phyloP scores from a whole-genome alignment of 1,140 invertebrate genomes.

The Apis dorsata region DNA sequence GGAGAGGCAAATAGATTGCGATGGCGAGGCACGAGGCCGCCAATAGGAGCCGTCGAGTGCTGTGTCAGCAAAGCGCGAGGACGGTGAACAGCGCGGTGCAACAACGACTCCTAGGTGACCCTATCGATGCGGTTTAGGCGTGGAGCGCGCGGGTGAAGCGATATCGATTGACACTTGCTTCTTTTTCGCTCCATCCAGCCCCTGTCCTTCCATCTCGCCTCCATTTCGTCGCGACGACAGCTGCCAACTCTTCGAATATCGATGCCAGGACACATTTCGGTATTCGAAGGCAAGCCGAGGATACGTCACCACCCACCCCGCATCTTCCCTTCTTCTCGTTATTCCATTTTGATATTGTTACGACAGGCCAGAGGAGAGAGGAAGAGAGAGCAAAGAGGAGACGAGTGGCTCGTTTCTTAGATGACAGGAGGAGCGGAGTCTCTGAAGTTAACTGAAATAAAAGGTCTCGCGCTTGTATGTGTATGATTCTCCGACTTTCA shows the following conservation, averaged over 20 bases:
- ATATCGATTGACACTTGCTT: conserved; percentile 41
- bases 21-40: conserved; percentile 1
- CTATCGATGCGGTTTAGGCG: conserved; percentile 26
- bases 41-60: conserved; percentile 36
- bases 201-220: background rate
- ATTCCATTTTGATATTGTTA: conserved; percentile 11
- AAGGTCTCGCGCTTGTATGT: background rate
- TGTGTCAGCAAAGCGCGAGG: conserved; percentile 43
- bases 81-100: conserved; percentile 34
- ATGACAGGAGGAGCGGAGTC: background rate
- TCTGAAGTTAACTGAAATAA: background rate
- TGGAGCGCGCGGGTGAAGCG: background rate
- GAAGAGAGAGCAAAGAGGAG: background rate
- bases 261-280: conserved; percentile 34
- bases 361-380: background rate
- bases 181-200: background rate
- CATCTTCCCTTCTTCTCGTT: background rate
- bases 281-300: background rate
- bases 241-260: conserved; percentile 44
- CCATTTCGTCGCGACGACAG: conserved; percentile 36
- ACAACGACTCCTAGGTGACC: conserved; percentile 40
- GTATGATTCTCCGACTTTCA: no score
- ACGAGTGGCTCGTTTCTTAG: background rate
- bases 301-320: background rate
- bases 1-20: conserved; percentile 4